A percentile compares a stretch with the other conserved stretches of the same genome.
Evolutionary conservation across 2,888 invertebrate genomes (phyloP).

Genomic region (Phanerotoma sp.): DNA sequence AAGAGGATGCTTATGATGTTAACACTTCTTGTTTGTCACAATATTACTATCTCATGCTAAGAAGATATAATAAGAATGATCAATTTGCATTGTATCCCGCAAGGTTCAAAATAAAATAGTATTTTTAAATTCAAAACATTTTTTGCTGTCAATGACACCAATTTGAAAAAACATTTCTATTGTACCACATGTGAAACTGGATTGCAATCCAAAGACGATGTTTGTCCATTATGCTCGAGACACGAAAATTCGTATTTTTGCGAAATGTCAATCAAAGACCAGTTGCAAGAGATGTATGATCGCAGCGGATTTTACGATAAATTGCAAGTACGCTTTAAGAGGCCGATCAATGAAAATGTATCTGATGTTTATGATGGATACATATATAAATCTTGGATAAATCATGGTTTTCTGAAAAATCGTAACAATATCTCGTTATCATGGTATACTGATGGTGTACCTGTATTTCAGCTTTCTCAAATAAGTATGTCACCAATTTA

Average conservation of each 20-base stretch:
- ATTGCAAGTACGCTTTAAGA: background rate
- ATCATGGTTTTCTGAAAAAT: slow-evolving; percentile 6
- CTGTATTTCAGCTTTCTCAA: slow-evolving; percentile 9
- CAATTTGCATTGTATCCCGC: slow-evolving; percentile 11
- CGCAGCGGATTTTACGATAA: slow-evolving; percentile 7
- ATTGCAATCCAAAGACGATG: background rate
- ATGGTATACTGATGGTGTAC: slow-evolving; percentile 19
- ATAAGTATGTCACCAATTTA: slow-evolving; percentile 13
- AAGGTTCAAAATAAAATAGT: slow-evolving; percentile 3
- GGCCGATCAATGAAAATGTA: background rate
- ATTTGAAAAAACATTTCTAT: slow-evolving; percentile 4
- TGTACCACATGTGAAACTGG: background rate
- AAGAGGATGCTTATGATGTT: background rate
- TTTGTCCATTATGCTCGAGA: slow-evolving; percentile 7
- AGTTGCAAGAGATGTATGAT: slow-evolving; percentile 8
- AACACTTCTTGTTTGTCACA: background rate
- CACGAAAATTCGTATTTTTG: slow-evolving; percentile 15
- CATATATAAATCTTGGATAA: background rate
- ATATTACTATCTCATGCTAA: background rate
- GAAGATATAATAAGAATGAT: slow-evolving; percentile 13
- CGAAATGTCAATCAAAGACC: slow-evolving; percentile 10
- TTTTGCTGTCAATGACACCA: background rate
- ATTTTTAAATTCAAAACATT: slow-evolving; percentile 21
- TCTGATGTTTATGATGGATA: slow-evolving; percentile 21
- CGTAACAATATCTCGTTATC: slow-evolving; percentile 16